phyloP scores from a whole-genome alignment of 2,888 invertebrate genomes.

The Eilema griseolum region DNA sequence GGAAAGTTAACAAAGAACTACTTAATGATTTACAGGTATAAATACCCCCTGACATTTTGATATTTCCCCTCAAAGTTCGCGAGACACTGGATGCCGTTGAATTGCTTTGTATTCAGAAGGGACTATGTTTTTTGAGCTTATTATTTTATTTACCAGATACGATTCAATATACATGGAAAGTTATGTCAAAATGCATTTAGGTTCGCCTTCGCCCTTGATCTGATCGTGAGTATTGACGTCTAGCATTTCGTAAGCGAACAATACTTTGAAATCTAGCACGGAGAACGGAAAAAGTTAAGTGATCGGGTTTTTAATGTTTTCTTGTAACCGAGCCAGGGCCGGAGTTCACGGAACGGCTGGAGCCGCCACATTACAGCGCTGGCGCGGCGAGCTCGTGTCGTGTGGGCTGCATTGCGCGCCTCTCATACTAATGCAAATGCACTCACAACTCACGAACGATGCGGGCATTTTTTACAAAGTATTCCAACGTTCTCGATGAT shows the following conservation, averaged over 20 bases:
- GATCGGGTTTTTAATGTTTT: constrained; percentile 16
- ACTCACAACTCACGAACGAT: constrained; percentile 16
- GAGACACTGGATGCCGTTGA: constrained; percentile 12
- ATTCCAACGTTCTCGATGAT: constrained; percentile 29
- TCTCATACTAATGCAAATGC: constrained; percentile 26
- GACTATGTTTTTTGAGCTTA: background rate
- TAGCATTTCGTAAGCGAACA: constrained; percentile 16
- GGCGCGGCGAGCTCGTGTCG: background rate
- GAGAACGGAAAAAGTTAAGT: constrained; percentile 12
- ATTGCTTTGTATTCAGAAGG: background rate
- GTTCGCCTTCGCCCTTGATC: constrained; percentile 30
- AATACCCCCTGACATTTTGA: constrained; percentile 8
- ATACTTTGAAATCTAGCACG: constrained; percentile 8
- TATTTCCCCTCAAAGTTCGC: constrained; percentile 9
- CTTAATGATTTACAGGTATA: constrained; percentile 20
- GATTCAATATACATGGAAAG: constrained; percentile 33
- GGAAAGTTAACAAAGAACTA: constrained; percentile 21
- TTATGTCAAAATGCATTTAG: constrained; percentile 25
- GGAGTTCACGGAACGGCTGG: constrained; percentile 14
- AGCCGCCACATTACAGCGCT: background rate
- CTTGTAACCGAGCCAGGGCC: constrained; percentile 7
- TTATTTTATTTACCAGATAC: constrained; percentile 15
- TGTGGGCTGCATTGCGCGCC: constrained; percentile 9
- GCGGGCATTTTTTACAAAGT: constrained; percentile 19
- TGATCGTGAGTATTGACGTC: constrained; percentile 15